Evolutionary conservation across 2,888 invertebrate species (phyloP), one percentile per base, ranked within the genome.

Genomic region (Rotaria magnacalcarata): DNA sequence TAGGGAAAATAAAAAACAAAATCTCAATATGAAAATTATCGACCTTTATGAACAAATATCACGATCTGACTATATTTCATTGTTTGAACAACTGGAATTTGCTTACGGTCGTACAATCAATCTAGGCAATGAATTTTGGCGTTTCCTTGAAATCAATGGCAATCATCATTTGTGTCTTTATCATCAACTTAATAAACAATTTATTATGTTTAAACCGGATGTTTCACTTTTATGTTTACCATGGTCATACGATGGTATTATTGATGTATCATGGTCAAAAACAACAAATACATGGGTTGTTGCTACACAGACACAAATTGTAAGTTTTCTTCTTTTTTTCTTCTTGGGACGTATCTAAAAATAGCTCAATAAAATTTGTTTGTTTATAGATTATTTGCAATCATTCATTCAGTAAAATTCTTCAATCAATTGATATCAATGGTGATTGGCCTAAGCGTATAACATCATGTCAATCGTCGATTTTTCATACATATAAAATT

Each of bases 401-500:
- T 80, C 8, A 34, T 47, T 47, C 80, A 80, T 80, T 80, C 24
- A 80, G 24, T n/a, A 47, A 80, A 80, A 80, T 80, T 24, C 47
- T 80, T 47, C 80, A 47, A 47, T 80, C 80, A 11, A 80, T 80
- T 80, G 47, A 80, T 47, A 80, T 80, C 1, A 80, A 0, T 80
- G 80, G 80, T n/a, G 80, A 80, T 80, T 80, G 80, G 80, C 80
- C 80, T 19, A 80, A 80, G 47, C 80, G 80, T 80, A 80, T 80
- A 24, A 80, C 80, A 43, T 47, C 80, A 80, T 80, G 47, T 47
- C 47, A 47, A 47, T 80, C 80, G 47, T 80, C 80, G 4, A 80
- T 80, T 8, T 80, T 80, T 80, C 80, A 80, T 80, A 80, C 80
- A n/a, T 19, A 80, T 47, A 80, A 80, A 80, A 80, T 80, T 47